Evolutionary conservation across 1,140 invertebrate species (phyloP), one percentile per base, ranked within the genome.

Genomic region (Centruroides sculpturatus): DNA sequence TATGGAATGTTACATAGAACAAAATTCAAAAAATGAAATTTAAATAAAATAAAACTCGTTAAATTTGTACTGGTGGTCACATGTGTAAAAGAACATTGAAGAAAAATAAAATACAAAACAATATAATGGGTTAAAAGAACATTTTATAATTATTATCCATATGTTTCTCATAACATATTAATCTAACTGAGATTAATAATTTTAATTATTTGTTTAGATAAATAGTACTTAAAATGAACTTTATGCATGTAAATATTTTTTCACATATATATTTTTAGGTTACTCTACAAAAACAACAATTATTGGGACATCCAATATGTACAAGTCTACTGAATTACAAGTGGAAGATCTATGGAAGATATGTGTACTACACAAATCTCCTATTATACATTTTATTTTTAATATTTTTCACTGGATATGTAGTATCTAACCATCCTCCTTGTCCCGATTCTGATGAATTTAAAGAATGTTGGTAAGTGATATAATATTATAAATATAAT

Each of bases 281-380:
- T 11, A 54, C 53, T 23, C 55, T 55, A 48, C 54, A 63, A 12
- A 66, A 73, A 64, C 70, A 76, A 57, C 69, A 74, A 55, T 69
- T 80, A 9, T 66, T 80, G 35, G 72, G 70, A 41, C 79, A 80
- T 66, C 77, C 77, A 6, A 67, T 80, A 55, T 76, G 77, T 35
- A 72, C 72, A 7, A 72, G 73, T 41, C 65, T 80, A 35, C 66
- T 80, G 9, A 70, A 71, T 54, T 70, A 77, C 66, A 80, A 80
- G 64, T 80, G 79, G 79, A 71, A 72, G 65, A 71, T 66, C 55
- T 74, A 72, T 66, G 77, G 73, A 5, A 68, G 74, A 48, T 72
- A 72, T 47, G 69, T 80, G 53, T 80, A 80, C 70, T 80, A 80
- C 66, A 67, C 74, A 8, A 77, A 77, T 58, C 72, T 80, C 12